These are phyloP conservation scores for Bombus cullumanus DNA, from an alignment of 1,140 invertebrate species.

Conservation along the genomic window DNA sequence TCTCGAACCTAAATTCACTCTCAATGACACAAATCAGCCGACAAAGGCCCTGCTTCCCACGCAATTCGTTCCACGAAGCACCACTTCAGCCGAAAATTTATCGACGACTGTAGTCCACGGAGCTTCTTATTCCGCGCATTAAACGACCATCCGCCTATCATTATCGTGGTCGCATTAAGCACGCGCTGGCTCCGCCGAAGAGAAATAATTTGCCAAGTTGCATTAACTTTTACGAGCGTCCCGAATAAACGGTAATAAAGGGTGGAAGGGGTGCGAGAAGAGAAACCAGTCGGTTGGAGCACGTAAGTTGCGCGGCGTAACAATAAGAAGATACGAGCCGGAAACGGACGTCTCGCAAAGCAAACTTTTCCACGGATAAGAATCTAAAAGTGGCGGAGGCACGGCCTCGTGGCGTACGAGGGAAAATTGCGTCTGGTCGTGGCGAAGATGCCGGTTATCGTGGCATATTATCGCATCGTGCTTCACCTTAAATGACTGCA, in stretches of 20 bases:
- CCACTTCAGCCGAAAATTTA: not conserved
- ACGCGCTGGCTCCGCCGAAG: not conserved
- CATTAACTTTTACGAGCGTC: slow-evolving; percentile 21
- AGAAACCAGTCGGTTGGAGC: not conserved
- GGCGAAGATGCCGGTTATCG: slow-evolving; percentile 43
- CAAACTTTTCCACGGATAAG: slow-evolving; percentile 52
- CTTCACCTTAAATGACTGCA: slow-evolving; percentile 59
- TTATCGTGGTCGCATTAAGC: slow-evolving; percentile 11
- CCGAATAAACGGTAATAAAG: slow-evolving; percentile 40
- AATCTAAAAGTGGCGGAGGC: slow-evolving; percentile 36
- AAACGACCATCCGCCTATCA: not conserved
- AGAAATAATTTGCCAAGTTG: slow-evolving; percentile 37
- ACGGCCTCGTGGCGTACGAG: not conserved
- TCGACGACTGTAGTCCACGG: not conserved
- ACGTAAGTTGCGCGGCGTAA: slow-evolving; percentile 7
- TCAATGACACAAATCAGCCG: not conserved
- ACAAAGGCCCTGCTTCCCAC: not conserved
- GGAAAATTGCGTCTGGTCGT: slow-evolving; percentile 46
- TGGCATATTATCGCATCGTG: slow-evolving; percentile 58
- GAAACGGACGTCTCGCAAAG: slow-evolving; percentile 43
- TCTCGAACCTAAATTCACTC: not conserved
- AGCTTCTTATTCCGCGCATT: not conserved
- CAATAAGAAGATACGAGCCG: slow-evolving; percentile 37
- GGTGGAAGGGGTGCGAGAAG: too few species aligned
- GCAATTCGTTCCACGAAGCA: not conserved